Conservation (phyloP, 2,888 invertebrate genomes). For the Tetramorium bicarinatum region DNA sequence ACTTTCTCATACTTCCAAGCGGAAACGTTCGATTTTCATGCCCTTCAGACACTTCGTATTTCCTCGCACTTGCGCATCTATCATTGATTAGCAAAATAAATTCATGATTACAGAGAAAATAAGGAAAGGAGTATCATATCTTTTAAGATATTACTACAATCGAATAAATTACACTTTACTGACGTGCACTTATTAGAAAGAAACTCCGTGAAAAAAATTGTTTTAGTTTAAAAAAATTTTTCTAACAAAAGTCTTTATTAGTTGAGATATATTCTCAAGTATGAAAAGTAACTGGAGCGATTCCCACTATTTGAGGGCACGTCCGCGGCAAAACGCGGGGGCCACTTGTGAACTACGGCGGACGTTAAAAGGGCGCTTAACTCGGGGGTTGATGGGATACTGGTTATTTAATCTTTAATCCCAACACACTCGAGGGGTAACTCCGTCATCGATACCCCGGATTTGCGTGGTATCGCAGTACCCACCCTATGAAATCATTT, state of each 20-base stretch:
- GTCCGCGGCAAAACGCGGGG: slow-evolving; percentile 6
- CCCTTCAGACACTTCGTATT: slow-evolving; percentile 13
- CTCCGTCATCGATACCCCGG: slow-evolving; percentile 80
- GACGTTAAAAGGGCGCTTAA: slow-evolving; percentile 78
- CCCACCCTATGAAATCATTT: slow-evolving; percentile 73
- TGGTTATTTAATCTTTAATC: slow-evolving; percentile 86
- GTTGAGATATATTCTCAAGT: background rate
- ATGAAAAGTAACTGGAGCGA: slow-evolving; percentile 10
- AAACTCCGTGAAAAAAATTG: background rate
- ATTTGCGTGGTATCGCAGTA: slow-evolving; percentile 62
- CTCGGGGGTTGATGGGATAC: slow-evolving; percentile 78
- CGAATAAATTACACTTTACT: background rate
- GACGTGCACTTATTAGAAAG: background rate
- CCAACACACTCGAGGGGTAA: slow-evolving; percentile 82
- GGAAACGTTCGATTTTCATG: slow-evolving; percentile 37
- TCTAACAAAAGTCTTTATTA: background rate
- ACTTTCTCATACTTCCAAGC: slow-evolving; percentile 5
- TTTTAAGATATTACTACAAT: background rate
- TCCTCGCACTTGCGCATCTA: background rate
- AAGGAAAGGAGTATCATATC: background rate
- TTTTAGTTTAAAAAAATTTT: background rate
- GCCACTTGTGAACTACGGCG: slow-evolving; percentile 54
- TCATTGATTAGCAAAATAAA: background rate
- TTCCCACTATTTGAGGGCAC: background rate
- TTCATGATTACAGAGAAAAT: background rate